phyloP scores from a whole-genome alignment of 2,888 invertebrate species.

The Bombylius major region DNA sequence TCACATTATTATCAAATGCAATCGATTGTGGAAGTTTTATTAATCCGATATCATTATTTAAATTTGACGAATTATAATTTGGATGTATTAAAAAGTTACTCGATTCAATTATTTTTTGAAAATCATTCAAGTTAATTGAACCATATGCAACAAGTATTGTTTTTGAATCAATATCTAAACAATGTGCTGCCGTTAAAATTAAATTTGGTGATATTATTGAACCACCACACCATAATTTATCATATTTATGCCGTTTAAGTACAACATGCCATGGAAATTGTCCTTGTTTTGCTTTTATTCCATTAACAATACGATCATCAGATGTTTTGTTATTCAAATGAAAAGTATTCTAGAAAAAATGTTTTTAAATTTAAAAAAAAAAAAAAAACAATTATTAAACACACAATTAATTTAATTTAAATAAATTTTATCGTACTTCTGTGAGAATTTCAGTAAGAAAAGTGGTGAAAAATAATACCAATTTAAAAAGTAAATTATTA shows the following conservation, averaged over 20 bases:
- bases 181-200: conserved; percentile 33
- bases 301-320: background rate
- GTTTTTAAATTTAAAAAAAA: too few relatives aligned
- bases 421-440: too few relatives aligned
- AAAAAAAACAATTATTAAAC: too few relatives aligned
- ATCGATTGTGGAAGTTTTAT: conserved; percentile 23
- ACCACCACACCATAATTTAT: conserved; percentile 28
- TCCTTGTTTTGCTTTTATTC: background rate
- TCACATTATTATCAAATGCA: conserved; percentile 19
- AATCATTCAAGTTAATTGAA: conserved; percentile 19
- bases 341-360: too few relatives aligned
- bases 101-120: conserved; percentile 22
- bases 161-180: conserved; percentile 18
- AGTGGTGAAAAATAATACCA: too few relatives aligned
- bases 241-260: conserved; percentile 22
- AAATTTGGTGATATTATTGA: conserved; percentile 25
- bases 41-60: conserved; percentile 29
- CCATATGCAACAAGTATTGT: conserved; percentile 26
- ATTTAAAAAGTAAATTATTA: too few relatives aligned
- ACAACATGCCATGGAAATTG: conserved; percentile 31
- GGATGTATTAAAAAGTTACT: conserved; percentile 24
- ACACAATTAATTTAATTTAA: too few relatives aligned
- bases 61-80: conserved; percentile 20
- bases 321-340: too few relatives aligned
- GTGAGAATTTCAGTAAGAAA: too few relatives aligned